Percentiles rank a stretch among this genome's conserved stretches.
These are phyloP conservation scores for Mungos mungo DNA, from an alignment of 2,113 vertebrate genomes.

Conservation along the genomic window DNA sequence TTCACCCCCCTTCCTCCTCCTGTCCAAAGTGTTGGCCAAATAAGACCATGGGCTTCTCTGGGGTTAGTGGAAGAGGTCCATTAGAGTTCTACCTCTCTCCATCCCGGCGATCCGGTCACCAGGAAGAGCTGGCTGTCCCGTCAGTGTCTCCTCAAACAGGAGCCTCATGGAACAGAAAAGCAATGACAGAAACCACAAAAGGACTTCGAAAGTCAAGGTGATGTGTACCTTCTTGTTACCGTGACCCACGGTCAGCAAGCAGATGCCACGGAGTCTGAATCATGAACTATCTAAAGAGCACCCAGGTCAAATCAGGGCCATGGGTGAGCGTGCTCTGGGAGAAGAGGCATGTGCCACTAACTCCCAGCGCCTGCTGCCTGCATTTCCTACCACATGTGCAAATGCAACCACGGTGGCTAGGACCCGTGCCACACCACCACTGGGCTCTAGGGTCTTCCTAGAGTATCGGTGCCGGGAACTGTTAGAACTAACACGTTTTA, in stretches of 20 bases:
- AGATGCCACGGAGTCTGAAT: not conserved
- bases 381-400: not conserved
- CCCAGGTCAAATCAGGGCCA: not conserved
- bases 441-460: not conserved
- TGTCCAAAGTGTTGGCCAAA: not conserved
- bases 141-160: not conserved
- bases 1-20: not conserved
- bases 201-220: not conserved
- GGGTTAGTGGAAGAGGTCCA: not conserved
- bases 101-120: accelerated
- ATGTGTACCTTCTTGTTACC: not conserved
- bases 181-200: not conserved
- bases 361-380: not conserved
- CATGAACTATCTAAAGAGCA: not conserved
- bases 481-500: not conserved
- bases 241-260: not conserved
- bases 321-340: not conserved
- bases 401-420: not conserved
- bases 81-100: not conserved
- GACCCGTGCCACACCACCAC: not conserved
- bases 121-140: not conserved
- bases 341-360: too few relatives aligned
- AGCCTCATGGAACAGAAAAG: not conserved
- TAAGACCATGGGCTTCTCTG: not conserved
- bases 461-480: not conserved